These are phyloP conservation scores for Vireo altiloquus DNA, from an alignment of 2,113 vertebrate species.

Conservation along the genomic window DNA sequence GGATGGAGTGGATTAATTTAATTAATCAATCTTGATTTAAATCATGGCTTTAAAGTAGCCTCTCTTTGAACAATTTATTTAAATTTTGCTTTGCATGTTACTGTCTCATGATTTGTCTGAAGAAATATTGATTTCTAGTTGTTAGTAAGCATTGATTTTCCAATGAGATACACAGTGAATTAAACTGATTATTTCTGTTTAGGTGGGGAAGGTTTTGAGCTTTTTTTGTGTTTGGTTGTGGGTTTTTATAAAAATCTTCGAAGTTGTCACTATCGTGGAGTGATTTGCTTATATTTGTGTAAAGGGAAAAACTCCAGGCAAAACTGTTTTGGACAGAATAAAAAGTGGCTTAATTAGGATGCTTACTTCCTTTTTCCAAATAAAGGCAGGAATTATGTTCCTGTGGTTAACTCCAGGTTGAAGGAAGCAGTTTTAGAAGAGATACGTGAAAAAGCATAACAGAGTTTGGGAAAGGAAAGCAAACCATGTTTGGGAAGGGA, in stretches of 20 bases:
- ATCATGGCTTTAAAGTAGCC: neutral
- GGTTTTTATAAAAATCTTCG: neutral
- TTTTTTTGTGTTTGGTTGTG: neutral
- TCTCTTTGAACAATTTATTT: slow-evolving; percentile 14
- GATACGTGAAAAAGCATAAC: neutral
- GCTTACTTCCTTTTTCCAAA: neutral
- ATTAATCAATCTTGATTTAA: neutral
- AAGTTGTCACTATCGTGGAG: neutral
- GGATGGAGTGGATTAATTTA: neutral
- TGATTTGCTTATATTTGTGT: neutral
- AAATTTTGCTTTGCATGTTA: neutral
- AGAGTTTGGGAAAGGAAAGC: neutral
- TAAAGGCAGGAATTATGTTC: neutral
- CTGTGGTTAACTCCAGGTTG: neutral
- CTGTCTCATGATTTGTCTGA: neutral
- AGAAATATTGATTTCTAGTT: slow-evolving; percentile 12
- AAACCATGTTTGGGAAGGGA: neutral
- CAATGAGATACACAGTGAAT: neutral
- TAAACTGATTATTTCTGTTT: slow-evolving; percentile 20
- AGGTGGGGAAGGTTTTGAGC: neutral
- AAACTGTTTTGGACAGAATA: neutral
- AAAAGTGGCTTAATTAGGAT: neutral
- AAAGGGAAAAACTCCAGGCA: neutral
- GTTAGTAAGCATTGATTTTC: slow-evolving; percentile 33
- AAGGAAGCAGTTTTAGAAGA: neutral